Evolutionary conservation across 2,797 vertebrate species (phyloP).

Genomic region (Coluber constrictor): DNA sequence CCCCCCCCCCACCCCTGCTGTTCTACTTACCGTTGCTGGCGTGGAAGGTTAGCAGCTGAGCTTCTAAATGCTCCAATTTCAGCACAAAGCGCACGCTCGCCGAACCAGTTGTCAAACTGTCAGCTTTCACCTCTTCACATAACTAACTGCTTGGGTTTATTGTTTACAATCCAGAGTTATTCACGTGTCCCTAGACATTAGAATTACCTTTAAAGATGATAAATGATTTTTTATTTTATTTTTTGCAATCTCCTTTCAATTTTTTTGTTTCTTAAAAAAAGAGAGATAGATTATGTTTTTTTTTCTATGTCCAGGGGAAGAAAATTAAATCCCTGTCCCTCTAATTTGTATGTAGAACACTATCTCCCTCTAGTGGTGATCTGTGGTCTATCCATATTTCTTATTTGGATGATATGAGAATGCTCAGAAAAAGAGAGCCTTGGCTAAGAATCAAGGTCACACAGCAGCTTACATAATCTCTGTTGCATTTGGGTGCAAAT

Average conservation of each 20-base stretch:
- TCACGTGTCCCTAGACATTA: not conserved
- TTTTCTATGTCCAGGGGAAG: not conserved
- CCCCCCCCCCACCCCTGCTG: no score
- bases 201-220: not conserved
- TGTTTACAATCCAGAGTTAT: not conserved
- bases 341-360: not conserved
- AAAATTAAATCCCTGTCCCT: not conserved
- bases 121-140: no score
- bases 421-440: not conserved
- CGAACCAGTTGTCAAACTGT: fast-evolving
- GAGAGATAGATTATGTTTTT: not conserved
- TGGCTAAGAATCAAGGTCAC: not conserved
- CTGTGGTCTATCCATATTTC: not conserved
- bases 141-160: not conserved
- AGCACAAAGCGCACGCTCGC: no score
- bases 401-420: not conserved
- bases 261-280: not conserved
- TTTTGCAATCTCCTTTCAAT: no score
- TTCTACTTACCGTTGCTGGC: no score
- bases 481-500: slow-evolving; percentile 1
- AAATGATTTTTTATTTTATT: not conserved
- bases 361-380: not conserved
- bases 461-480: not conserved
- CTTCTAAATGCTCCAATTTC: no score
- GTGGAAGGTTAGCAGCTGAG: no score